Evolutionary conservation across 2,797 vertebrate species (phyloP).

Genomic region (Ceyx erithaca): DNA sequence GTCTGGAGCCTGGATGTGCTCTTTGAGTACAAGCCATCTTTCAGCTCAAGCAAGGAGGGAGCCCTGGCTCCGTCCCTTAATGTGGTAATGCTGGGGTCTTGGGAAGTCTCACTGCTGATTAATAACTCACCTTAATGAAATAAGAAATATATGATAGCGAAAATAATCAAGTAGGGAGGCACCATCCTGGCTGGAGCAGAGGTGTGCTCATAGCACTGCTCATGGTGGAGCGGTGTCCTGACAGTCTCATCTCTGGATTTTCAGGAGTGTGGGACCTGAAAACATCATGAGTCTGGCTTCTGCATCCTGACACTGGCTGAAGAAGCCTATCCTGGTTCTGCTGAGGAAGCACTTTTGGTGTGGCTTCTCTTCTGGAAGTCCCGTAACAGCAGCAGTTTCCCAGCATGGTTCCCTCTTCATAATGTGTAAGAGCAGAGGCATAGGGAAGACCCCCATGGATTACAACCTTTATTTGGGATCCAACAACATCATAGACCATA

Average conservation of each 20-base stretch:
- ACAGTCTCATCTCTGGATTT: neutral
- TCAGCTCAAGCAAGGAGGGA: neutral
- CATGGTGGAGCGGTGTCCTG: rapidly evolving
- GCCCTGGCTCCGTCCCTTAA: neutral
- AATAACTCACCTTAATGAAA: neutral
- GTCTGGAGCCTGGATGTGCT: neutral
- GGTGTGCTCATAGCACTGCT: rapidly evolving
- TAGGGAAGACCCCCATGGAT: neutral
- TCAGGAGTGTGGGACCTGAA: neutral
- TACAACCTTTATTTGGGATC: neutral
- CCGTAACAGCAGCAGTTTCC: neutral
- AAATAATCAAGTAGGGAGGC: neutral
- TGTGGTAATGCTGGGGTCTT: rapidly evolving
- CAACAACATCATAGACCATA: neutral
- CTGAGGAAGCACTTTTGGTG: neutral
- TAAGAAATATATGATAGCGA: neutral
- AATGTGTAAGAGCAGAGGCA: neutral
- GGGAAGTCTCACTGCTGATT: neutral
- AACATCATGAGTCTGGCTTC: rapidly evolving
- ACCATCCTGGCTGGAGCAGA: rapidly evolving
- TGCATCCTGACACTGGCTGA: neutral
- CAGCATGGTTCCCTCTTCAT: neutral
- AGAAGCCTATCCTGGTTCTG: neutral
- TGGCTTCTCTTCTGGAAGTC: neutral
- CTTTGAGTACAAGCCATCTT: neutral